Evolutionary conservation across 2,113 vertebrate genomes (phyloP), one percentile per base, ranked within the genome.

Genomic region (Rhinopithecus roxellana): DNA sequence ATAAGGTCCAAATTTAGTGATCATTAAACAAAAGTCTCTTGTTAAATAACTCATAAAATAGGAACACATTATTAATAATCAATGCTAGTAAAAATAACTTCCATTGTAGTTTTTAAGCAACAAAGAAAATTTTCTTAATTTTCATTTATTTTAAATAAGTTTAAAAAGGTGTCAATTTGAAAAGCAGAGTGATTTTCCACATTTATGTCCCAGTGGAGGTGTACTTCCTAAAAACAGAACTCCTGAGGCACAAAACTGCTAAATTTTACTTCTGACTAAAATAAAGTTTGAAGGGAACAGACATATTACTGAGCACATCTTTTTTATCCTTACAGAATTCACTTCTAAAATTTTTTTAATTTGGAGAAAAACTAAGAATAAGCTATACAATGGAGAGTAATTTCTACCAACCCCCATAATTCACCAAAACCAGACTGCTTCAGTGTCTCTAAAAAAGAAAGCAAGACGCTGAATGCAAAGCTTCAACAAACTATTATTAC

Each of bases 401-500:
- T 83, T 88, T 93, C 75, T 84, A 92, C 52, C 75, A 94, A 82
- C 20, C 50, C 38, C 74, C 40, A 92, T 90, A 95, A 94, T 84
- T 95, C 82, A 96, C 87, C 57, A 40, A 94, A 93, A 95, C 48
- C 94, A 98, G 94, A 45, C 3, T 3, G n/a, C 40, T 84, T 97
- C 55, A 82, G 38, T 97, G 97, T 80, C 94, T 96, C 74, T 95
- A 74, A 95, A 95, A 98, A 97, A 93, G 88, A 84, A 94, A 95
- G 87, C 94, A 78, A 55, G 98, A 89, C 95, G 95, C 38, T 84
- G 97, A 96, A 95, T 79, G 94, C 92, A 95, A 98, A 98, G 97
- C 98, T 98, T 97, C 97, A 95, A 98, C 97, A 97, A 98, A 97
- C 98, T 98, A 98, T 99, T 98, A 99, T 98, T 98, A 98, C 99